These are phyloP conservation scores for Gobio occitaniae DNA, from an alignment of 2,797 vertebrate genomes.

Conservation along the genomic window DNA sequence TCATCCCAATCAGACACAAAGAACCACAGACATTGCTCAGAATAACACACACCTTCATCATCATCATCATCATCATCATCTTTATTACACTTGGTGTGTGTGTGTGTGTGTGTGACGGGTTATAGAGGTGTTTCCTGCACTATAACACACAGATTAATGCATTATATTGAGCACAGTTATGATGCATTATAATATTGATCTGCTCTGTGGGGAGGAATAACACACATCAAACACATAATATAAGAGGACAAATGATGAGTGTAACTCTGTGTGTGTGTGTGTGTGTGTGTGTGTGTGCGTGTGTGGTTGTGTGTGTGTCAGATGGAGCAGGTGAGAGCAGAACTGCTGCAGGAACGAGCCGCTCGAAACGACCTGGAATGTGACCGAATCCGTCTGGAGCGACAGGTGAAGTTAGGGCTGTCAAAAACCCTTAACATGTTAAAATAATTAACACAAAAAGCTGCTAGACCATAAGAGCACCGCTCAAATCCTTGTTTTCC, in stretches of 20 bases:
- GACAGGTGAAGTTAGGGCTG: conserved; percentile 82
- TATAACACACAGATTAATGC: neutral
- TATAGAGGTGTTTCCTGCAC: neutral
- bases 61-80: neutral
- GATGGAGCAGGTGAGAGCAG: conserved; percentile 92
- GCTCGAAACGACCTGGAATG: conserved; percentile 92
- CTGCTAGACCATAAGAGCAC: no score
- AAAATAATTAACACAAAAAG: no score
- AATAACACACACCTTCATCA: neutral
- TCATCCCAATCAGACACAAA: neutral
- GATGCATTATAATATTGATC: no score
- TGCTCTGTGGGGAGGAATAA: neutral
- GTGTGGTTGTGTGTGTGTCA: conserved; percentile 60
- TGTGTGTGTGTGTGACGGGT: neutral
- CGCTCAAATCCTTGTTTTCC: no score
- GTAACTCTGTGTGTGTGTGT: neutral
- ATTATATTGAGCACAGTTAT: neutral
- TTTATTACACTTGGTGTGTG: neutral
- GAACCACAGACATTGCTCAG: neutral
- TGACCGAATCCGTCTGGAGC: conserved; percentile 94
- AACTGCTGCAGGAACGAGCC: conserved; percentile 90
- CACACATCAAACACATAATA: neutral
- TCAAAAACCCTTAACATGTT: no score
- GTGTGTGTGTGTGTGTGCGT: neutral
- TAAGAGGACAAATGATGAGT: neutral